Conservation (phyloP, 2,888 invertebrate genomes). For the Volucella bombylans region DNA sequence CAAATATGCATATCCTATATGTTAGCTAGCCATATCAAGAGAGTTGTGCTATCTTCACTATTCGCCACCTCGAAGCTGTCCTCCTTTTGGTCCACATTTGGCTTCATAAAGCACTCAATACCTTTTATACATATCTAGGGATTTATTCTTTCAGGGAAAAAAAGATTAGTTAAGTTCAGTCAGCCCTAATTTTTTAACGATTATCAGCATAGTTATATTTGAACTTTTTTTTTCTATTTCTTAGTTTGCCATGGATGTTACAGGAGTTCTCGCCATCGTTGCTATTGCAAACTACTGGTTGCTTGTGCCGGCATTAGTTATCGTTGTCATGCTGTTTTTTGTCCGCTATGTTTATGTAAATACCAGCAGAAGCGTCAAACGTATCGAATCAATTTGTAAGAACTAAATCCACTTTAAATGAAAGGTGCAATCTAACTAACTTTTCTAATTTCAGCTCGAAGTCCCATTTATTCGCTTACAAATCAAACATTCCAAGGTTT, state of each 20-base stretch:
- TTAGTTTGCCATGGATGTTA: slow-evolving; percentile 80
- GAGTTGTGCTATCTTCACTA: too few species aligned
- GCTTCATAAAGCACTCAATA: too few species aligned
- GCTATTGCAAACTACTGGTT: slow-evolving; percentile 86
- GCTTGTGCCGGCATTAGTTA: slow-evolving; percentile 85
- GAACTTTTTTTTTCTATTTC: slow-evolving; percentile 36
- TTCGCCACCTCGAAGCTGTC: too few species aligned
- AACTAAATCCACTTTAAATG: neutral
- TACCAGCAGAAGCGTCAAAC: slow-evolving; percentile 84
- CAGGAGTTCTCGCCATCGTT: slow-evolving; percentile 85
- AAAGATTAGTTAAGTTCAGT: too few species aligned
- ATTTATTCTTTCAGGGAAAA: too few species aligned
- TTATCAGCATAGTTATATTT: slow-evolving; percentile 11
- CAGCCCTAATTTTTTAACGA: too few species aligned
- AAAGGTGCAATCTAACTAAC: neutral
- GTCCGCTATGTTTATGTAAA: slow-evolving; percentile 84
- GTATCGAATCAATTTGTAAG: slow-evolving; percentile 82
- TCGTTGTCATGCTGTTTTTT: slow-evolving; percentile 85
- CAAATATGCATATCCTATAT: too few species aligned
- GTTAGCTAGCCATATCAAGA: too few species aligned
- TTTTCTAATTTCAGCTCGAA: slow-evolving; percentile 85
- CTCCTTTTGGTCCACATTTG: too few species aligned
- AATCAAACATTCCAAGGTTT: slow-evolving; percentile 90
- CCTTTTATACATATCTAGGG: too few species aligned
- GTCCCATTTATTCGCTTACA: slow-evolving; percentile 90